Base-by-base conservation (phyloP, 2,888 invertebrate species). In the Temnothorax unifasciatus region DNA sequence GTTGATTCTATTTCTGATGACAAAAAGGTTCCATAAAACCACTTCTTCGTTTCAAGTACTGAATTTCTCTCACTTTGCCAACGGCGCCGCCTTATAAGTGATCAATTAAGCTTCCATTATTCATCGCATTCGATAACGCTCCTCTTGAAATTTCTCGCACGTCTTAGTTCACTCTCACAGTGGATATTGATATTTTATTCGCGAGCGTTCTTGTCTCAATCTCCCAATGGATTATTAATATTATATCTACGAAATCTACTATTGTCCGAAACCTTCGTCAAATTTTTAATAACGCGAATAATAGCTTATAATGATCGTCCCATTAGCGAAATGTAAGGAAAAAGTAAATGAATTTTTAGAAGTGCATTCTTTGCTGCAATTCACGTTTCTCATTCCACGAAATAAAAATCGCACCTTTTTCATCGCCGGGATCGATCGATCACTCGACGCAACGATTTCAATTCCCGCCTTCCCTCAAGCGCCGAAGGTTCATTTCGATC, bases 381-480 rank as follows among this genome's bases (percentile, higher is more conserved):
- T 21, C 34, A 25, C 50, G 21, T 74, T 44, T 73, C 25, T 47
- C 47, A 18, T 41, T 50, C 63, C 29, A 44, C 41, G 41, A 63
- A 79, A 82, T 77, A 77, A 63, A 82, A 77, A 76, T 82, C 29
- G 41, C 41, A 2, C 68, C 13, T n/a, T 15, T 47, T 47, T 21
- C 13, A 68, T 82, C 64, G n/a, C n/a, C n/a, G 64, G 18, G 18
- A 3, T 41, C 61, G 71, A 66, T 83, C 74, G 83, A 77, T 64
- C 84, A 74, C 61, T 74, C 77, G 38, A 64, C n/a, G 71, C 13
- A 75, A 29, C 59, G 73, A 77, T 82, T 83, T 87, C 87, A 85
- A 85, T 85, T 88, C 41, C 76, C 25, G 29, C 41, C 11, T 66
- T 63, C 52, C 34, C 11, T 25, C 82, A n/a, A 13, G 15, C 15